Evolutionary conservation across 2,888 invertebrate species (phyloP), one percentile per base, ranked within the genome.

Genomic region (Ormyrus labotus): DNA sequence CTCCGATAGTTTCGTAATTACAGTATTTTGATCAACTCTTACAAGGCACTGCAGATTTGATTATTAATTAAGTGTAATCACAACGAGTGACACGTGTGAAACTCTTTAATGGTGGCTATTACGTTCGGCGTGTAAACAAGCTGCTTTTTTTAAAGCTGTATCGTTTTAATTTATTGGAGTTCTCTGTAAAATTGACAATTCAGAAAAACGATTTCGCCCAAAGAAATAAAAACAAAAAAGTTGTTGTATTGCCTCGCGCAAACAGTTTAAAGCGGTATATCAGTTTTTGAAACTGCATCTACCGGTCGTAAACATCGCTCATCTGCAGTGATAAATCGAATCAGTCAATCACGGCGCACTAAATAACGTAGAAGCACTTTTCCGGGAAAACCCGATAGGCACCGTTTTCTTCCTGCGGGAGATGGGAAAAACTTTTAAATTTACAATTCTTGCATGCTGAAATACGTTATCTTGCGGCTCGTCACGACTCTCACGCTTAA

Each of bases 401-500:
- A 34, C n/a, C 51, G n/a, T 47, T 45, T 19, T 58, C 48, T 60
- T 58, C 5, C 58, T 2, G 50, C 58, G 50, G 6, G 19, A 9
- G n/a, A 53, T 45, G 48, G 13, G 53, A 68, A 75, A 61, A 76
- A 76, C 65, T 68, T 68, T 75, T 60, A 67, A 75, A 75, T 75
- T 76, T 68, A 61, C 75, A 61, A 76, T 69, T 7, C 45, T 61
- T 76, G 68, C 53, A 61, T 67, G 50, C 19, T 45, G 53, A 76
- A 61, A 68, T 50, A 74, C n/a, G 19, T 63, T 55, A n/a, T 47
- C 34, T 53, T 11, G 45, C 47, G 48, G n/a, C n/a, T 8, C 58
- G 57, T 74, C 50, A 50, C 57, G 55, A n/a, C 11, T 63, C 60
- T 64, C 19, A 1, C 53, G 7, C 55, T 47, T 53, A 72, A 13